Conservation (phyloP, 2,113 vertebrate genomes). For the Gobiocypris rarus region DNA sequence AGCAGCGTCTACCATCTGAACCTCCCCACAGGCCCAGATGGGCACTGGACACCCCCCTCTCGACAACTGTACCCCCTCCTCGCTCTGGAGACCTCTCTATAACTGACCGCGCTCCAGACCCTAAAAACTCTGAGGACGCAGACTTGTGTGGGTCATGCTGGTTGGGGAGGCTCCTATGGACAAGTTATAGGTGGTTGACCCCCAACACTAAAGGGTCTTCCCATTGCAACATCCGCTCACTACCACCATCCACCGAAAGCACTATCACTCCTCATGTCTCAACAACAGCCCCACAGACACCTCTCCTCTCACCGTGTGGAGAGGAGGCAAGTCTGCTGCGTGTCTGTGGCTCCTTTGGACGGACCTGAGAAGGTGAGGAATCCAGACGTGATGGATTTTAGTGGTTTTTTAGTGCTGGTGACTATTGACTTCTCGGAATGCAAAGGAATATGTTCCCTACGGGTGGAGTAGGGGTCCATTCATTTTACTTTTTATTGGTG, state of each 20-base stretch:
- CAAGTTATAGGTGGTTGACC: slow-evolving; percentile 20
- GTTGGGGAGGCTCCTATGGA: slow-evolving; percentile 34
- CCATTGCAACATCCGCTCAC: slow-evolving; percentile 18
- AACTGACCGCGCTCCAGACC: slow-evolving; percentile 60
- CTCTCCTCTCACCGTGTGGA: slow-evolving; percentile 49
- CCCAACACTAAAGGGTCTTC: slow-evolving; percentile 33
- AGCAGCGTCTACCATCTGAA: slow-evolving; percentile 72
- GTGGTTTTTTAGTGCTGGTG: slow-evolving; percentile 34
- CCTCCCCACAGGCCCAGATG: slow-evolving; percentile 57
- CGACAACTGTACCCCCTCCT: slow-evolving; percentile 65
- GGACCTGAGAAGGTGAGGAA: slow-evolving; percentile 41
- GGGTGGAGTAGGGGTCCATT: slow-evolving; percentile 59
- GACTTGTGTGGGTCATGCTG: slow-evolving; percentile 45
- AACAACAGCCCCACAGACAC: slow-evolving; percentile 51
- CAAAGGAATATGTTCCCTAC: slow-evolving; percentile 50
- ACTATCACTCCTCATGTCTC: slow-evolving; percentile 41
- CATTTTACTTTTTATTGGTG: slow-evolving; percentile 67
- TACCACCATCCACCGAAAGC: slow-evolving; percentile 35
- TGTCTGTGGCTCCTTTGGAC: slow-evolving; percentile 36
- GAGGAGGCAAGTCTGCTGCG: slow-evolving; percentile 47
- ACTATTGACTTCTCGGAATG: slow-evolving; percentile 56
- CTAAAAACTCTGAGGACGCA: slow-evolving; percentile 42
- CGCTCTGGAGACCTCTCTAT: slow-evolving; percentile 79
- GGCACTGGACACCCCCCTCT: slow-evolving; percentile 58
- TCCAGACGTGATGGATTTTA: slow-evolving; percentile 37